Base-by-base conservation (phyloP, 23 tunicate species). In the Clavelina lepadiformis region DNA sequence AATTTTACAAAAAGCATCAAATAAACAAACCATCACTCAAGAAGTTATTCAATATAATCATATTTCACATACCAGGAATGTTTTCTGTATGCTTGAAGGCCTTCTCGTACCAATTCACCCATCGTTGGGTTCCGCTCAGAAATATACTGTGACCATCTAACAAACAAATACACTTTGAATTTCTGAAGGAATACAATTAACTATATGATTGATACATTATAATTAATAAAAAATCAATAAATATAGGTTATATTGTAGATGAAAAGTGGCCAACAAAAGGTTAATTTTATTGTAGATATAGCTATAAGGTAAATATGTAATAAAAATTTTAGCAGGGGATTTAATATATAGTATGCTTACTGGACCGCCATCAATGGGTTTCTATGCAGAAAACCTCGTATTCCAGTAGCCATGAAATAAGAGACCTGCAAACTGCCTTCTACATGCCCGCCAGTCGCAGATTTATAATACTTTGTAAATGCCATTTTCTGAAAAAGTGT, bases 41-140 rank as follows among this genome's bases (percentile, higher is more conserved):
- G 15, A 41, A 11, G 15, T 15, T 41, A 15, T 15, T 53, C 22
- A 13, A 53, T 53, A 18, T 53, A 53, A 13, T 53, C 7, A 18
- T 23, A 20, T 41, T 65, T 13, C 8, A 41, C 68, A 56, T 67
- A 80, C 96, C 96, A 88, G 7, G 61, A 37, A 32, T 88, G 56
- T 35, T 77, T 62, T 63, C 88, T 58, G 60, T 66, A 88, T 24
- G 96, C 96, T 68, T 88, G 96, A 58, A 88, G 33, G 7, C 83
- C 96, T 68, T 80, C 75, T 28, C 96, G 37, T 22, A 88, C 58
- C 31, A 88, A 28, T 49, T 74, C 96, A 0, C 96, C 96, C 96
- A 88, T 80, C 18, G 56, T 49, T 0, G 96, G 96, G 32, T 84
- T 88, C 37, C 58, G 47, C 1, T 88, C 96, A 18, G 96, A 32